Base-by-base conservation (phyloP, 2,797 vertebrate genomes). In the Onychomys torridus region DNA sequence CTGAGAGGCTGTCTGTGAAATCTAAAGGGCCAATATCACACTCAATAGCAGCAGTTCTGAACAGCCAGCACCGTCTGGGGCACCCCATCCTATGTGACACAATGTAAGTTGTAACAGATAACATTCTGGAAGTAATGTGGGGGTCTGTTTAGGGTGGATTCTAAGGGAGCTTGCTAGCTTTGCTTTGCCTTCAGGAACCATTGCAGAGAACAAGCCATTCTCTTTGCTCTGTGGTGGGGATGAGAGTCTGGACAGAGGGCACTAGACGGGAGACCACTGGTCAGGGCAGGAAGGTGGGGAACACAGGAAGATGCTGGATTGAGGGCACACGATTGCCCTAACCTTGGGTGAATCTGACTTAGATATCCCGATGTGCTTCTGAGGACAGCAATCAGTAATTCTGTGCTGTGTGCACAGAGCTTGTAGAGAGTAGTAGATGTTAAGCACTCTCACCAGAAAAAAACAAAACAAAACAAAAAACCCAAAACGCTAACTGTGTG, bases 1-100 rank as follows among this genome's bases (percentile, higher is more conserved):
- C 86, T 63, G 93, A 97, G 96, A 94, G 89, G 84, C 69, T 95
- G 97, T 97, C 96, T 97, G 97, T 97, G 96, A 97, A 96, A 95
- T 97, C 96, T 91, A 95, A 98, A 97, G 96, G 95, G 95, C 96
- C 96, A 94, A 83, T 95, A 86, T 79, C 32, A 0, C 88, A n/a
- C 93, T 40, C 9, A 21, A 29, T 23, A 73, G 17, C 11, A n/a
- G 94, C 85, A 79, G 95, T 94, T 96, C 90, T 12, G 57, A 94
- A 90, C 87, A 94, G 95, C 96, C 95, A 96, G 76, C 73, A 4
- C 90, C 16, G 23, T 88, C 95, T 94, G 93, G 81, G 90, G 95
- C 95, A 78, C 79, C 81, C 65, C 86, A 37, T 52, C 52, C 92
- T 71, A 43, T 34, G 78, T 43, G 27, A 43, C 37, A 76, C 2